Base-by-base conservation (phyloP, 1,140 invertebrate genomes). In the Drosophila sturtevanti region DNA sequence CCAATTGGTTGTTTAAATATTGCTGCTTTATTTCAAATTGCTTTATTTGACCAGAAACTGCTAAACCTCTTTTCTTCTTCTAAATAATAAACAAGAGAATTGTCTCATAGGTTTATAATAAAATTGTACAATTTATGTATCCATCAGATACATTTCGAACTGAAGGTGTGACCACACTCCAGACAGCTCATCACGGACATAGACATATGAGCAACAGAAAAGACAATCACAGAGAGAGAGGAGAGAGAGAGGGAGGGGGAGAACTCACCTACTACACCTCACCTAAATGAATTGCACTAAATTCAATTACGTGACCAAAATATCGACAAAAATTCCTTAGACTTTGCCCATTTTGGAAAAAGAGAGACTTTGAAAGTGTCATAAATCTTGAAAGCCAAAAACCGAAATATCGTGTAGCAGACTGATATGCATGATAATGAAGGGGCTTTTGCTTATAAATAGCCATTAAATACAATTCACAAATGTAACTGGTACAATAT, bases 221-320 rank as follows among this genome's bases (percentile, higher is more conserved):
- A 51, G 48, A n/a, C 27, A 63, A 10, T 34, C 52, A 63, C n/a
- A n/a, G n/a, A n/a, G n/a, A n/a, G n/a, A n/a, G n/a, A n/a, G n/a
- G n/a, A n/a, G n/a, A n/a, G n/a, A n/a, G n/a, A n/a, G n/a, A n/a
- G n/a, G n/a, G n/a, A n/a, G n/a, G n/a, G n/a, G n/a, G 41, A 62
- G 58, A 48, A 51, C 38, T 35, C 37, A 44, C 63, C 37, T 81
- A 81, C n/a, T n/a, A n/a, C n/a, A n/a, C n/a, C n/a, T n/a, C 69
- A 72, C 66, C 66, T 64, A 76, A 89, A 68, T 71, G 64, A 79
- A 82, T 64, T 84, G 84, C 66, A 89, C 84, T 79, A 77, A 72
- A 89, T 89, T 76, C 56, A 56, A 34, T 52, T 63, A 74, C 84
- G 79, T 80, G 84, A 24, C 11, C 1, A 22, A 73, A 55, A 82